Evolutionary conservation across 1,140 invertebrate genomes (phyloP), one percentile per base, ranked within the genome.

Genomic region (Drosophila nasuta): DNA sequence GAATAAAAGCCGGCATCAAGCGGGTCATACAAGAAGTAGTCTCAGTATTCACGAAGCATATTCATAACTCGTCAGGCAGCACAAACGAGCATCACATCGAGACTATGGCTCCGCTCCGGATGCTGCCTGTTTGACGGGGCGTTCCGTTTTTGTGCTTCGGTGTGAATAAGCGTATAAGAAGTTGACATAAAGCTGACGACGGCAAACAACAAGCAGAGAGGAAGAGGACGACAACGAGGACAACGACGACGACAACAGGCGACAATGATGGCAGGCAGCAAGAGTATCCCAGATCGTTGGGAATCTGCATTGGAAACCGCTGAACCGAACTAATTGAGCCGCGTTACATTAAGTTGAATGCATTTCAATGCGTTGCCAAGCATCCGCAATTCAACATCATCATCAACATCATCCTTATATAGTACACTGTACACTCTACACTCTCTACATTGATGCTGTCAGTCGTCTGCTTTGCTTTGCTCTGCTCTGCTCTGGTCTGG

Each of bases 321-420:
- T 89, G 89, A 91, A 91, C 89, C 85, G 81, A 74, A 90, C 79
- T 91, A 91, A 91, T 91, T 91, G 89, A 91, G 90, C 85, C 89
- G 85, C 81, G 89, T 91, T 91, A 91, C 80, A 80, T 91, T 68
- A 60, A 91, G 72, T 86, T 88, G 89, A 91, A 81, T 86, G 85
- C 90, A 75, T 90, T 83, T 91, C 57, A 91, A 91, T 91, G 85
- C 73, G 77, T 91, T 83, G 82, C 76, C 81, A 69, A 70, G 86
- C 86, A 75, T 72, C 72, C 30, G 54, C 43, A 74, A 64, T 80
- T 68, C 73, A 71, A 56, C 68, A 45, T 38, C 28, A 62, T 43
- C 15, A 41, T 28, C 48, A 71, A 54, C 68, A 41, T 38, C 7
- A 41, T 38, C 7, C 79, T 48, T 59, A 43, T 43, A 13, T 43